Percentiles rank a stretch among this genome's conserved stretches.
phyloP scores from a whole-genome alignment of 2,888 invertebrate genomes.

The Phaonia tiefii region DNA sequence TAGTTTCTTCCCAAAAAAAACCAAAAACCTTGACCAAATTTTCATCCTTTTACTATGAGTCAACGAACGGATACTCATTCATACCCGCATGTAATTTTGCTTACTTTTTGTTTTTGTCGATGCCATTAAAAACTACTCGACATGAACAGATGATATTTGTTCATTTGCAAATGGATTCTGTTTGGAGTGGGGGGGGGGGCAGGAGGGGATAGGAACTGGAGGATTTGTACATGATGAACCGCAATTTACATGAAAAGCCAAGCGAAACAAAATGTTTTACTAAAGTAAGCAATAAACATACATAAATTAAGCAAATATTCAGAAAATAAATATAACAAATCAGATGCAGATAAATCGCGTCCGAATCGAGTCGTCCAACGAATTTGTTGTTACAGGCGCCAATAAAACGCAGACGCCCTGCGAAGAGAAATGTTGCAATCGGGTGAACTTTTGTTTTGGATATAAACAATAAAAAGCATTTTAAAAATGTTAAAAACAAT shows the following conservation, averaged over 20 bases:
- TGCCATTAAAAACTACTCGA: conserved; percentile 23
- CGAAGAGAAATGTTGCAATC: too few species aligned
- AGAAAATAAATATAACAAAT: neutral
- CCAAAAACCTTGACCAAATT: conserved; percentile 33
- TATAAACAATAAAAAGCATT: conserved; percentile 16
- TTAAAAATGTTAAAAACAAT: too few species aligned
- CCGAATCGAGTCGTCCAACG: too few species aligned
- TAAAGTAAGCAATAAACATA: neutral
- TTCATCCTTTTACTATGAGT: neutral
- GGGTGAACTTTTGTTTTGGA: neutral
- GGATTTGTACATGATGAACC: neutral
- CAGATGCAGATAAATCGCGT: too few species aligned
- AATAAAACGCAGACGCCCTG: too few species aligned
- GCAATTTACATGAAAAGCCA: neutral
- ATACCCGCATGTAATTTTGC: neutral
- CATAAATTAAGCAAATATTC: conserved; percentile 21
- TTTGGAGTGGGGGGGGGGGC: neutral
- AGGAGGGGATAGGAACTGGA: neutral
- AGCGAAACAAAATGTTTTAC: conserved; percentile 7
- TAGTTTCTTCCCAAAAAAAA: neutral
- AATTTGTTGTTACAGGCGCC: too few species aligned
- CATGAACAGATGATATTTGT: neutral
- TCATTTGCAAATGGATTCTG: conserved; percentile 12
- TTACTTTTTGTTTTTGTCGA: neutral
- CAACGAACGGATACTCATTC: neutral